Evolutionary conservation across 1,140 invertebrate genomes (phyloP).

Genomic region (Steinernema khuongi): DNA sequence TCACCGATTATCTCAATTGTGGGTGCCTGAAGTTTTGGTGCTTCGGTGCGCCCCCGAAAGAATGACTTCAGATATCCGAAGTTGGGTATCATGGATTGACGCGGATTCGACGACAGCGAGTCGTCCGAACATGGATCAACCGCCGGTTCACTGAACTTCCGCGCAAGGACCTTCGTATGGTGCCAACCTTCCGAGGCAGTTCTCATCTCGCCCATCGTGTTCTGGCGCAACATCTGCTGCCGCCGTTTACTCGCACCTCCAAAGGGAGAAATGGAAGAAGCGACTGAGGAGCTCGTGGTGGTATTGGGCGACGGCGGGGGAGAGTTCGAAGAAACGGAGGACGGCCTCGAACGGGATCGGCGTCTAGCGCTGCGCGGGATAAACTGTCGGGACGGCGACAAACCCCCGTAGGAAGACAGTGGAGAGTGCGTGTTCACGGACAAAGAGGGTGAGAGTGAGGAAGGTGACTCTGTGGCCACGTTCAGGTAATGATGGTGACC

Average conservation of each 20-base stretch:
- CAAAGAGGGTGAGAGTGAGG: slow-evolving; percentile 2
- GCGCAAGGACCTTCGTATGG: not conserved
- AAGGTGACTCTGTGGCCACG: not conserved
- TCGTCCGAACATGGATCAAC: not conserved
- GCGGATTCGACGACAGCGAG: not conserved
- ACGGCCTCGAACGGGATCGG: not conserved
- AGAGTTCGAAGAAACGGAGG: not conserved
- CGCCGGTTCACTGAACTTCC: not conserved
- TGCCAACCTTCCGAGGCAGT: not conserved
- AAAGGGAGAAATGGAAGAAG: not conserved
- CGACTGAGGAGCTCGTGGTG: not conserved
- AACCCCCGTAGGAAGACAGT: not conserved
- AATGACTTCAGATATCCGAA: not conserved
- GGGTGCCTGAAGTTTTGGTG: not conserved
- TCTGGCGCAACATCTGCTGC: not conserved
- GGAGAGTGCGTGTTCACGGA: not conserved
- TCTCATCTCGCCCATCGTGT: not conserved
- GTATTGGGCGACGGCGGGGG: not conserved
- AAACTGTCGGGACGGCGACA: not conserved
- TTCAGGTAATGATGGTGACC: not conserved
- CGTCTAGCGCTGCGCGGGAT: not conserved
- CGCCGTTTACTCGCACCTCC: not conserved
- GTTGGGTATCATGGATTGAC: not conserved
- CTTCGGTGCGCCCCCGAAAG: not conserved
- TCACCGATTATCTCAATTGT: not conserved